Evolutionary conservation across 2,888 invertebrate genomes (phyloP).

Genomic region (Lasioglossum pauxillum): DNA sequence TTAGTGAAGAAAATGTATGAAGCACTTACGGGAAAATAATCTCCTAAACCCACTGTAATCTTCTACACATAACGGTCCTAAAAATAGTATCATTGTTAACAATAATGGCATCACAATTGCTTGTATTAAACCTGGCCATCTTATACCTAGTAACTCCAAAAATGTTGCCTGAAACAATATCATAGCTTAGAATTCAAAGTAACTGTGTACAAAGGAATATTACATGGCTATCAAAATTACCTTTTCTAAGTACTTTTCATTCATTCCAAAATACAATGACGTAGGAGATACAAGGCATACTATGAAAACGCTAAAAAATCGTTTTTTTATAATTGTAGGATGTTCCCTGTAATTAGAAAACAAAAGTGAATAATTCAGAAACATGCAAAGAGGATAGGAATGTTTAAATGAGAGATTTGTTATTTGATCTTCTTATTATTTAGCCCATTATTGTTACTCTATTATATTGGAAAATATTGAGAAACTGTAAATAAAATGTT

Average conservation of each 20-base stretch:
- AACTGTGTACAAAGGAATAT: background rate
- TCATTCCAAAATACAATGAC: conserved; percentile 90
- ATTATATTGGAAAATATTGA: background rate
- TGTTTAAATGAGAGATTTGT: conserved; percentile 23
- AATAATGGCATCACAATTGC: conserved; percentile 91
- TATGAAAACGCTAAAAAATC: conserved; percentile 93
- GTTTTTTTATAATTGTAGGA: conserved; percentile 93
- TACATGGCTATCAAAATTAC: conserved; percentile 78
- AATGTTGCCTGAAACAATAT: conserved; percentile 86
- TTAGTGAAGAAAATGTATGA: background rate
- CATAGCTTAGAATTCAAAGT: background rate
- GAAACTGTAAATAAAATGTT: background rate
- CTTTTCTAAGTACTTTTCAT: conserved; percentile 87
- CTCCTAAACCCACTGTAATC: conserved; percentile 89
- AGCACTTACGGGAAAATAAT: conserved; percentile 88
- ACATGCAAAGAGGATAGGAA: background rate
- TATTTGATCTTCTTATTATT: background rate
- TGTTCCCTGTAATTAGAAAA: conserved; percentile 89
- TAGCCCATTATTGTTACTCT: background rate
- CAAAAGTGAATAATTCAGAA: background rate
- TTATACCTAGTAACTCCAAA: conserved; percentile 90
- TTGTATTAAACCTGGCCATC: conserved; percentile 89
- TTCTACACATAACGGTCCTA: conserved; percentile 93
- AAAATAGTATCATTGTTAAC: conserved; percentile 92
- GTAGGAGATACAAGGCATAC: conserved; percentile 93